Evolutionary conservation across 2,113 vertebrate genomes (phyloP).

Genomic region (Synchiropus splendidus): DNA sequence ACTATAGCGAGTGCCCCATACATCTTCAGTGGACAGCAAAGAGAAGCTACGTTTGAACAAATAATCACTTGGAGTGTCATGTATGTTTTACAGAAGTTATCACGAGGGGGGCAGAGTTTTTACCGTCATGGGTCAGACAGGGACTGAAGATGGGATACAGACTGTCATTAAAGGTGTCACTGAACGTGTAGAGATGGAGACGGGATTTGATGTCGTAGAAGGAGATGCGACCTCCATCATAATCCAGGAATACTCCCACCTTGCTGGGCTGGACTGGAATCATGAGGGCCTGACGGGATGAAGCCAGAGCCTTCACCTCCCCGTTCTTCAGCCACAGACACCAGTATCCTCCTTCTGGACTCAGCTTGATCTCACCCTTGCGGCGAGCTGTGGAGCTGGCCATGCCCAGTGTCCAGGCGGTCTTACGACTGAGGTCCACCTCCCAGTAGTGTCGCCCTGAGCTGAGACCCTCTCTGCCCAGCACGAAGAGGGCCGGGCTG

Average conservation of each 20-base stretch:
- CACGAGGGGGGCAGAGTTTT: conserved; percentile 45
- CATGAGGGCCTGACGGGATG: conserved; percentile 39
- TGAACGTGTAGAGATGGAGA: conserved; percentile 64
- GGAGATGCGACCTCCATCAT: conserved; percentile 63
- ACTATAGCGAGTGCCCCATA: too few species aligned
- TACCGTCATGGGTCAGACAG: conserved; percentile 60
- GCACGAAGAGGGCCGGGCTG: conserved; percentile 63
- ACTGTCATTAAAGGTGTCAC: conserved; percentile 53
- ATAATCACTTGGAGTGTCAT: conserved; percentile 17
- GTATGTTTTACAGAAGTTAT: conserved; percentile 54
- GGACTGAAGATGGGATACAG: conserved; percentile 71
- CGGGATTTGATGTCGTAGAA: conserved; percentile 63
- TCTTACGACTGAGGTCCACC: conserved; percentile 61
- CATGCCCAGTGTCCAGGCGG: conserved; percentile 65
- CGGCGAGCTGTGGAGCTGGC: conserved; percentile 40
- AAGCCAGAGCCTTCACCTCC: conserved; percentile 55
- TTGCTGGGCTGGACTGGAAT: conserved; percentile 38
- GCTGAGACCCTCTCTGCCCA: conserved; percentile 50
- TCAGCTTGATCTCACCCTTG: conserved; percentile 69
- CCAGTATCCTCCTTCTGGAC: conserved; percentile 66
- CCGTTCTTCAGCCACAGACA: conserved; percentile 67
- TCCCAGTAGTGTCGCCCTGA: conserved; percentile 71
- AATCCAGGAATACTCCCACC: conserved; percentile 67
- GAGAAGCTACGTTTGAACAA: too few species aligned
- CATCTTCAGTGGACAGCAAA: too few species aligned